Conservation (phyloP, 2,113 vertebrate genomes). For the Mus pahari region DNA sequence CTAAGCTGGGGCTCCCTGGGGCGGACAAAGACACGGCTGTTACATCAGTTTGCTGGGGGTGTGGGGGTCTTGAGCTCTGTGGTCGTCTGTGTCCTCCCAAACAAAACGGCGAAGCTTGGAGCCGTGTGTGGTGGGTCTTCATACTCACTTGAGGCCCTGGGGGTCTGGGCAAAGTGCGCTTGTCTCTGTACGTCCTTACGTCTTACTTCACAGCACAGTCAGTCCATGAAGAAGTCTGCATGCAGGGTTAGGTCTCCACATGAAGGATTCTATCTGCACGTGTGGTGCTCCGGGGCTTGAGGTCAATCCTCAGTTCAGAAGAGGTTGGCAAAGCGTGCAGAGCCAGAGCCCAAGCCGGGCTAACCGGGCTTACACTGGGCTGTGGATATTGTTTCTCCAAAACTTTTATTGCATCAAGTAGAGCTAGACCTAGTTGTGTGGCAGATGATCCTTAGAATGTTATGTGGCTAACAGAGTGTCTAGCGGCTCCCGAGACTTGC, state of each 20-base stretch:
- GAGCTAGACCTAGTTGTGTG: background rate
- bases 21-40: background rate
- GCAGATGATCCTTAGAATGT: background rate
- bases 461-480: fast-evolving
- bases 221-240: background rate
- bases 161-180: background rate
- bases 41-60: background rate
- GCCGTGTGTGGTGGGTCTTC: background rate
- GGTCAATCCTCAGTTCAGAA: slow-evolving; percentile 10
- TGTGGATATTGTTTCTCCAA: background rate
- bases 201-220: background rate
- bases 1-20: background rate
- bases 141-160: background rate
- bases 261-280: slow-evolving; percentile 12
- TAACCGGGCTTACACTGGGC: background rate
- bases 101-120: background rate
- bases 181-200: background rate
- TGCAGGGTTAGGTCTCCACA: slow-evolving; percentile 4
- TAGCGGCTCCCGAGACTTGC: background rate
- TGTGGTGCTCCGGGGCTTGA: background rate
- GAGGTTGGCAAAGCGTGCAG: background rate
- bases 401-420: background rate
- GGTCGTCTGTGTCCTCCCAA: background rate
- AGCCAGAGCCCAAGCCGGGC: background rate
- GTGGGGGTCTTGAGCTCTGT: background rate